These are phyloP conservation scores for Cebidichthys violaceus DNA, from an alignment of 2,113 vertebrate genomes.

Conservation along the genomic window DNA sequence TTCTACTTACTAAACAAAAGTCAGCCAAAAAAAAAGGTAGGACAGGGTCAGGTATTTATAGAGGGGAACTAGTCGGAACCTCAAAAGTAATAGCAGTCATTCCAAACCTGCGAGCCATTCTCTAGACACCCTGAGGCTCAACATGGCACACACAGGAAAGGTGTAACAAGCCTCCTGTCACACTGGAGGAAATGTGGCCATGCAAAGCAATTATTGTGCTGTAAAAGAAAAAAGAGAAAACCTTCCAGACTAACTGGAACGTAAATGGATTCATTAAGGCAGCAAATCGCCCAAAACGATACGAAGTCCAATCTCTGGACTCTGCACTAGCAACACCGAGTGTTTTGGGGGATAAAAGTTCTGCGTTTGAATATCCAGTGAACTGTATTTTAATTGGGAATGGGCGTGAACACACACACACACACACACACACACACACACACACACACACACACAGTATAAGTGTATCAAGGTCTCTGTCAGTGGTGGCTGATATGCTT, in stretches of 20 bases:
- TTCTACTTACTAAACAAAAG: slow-evolving; percentile 15
- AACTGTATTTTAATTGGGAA: slow-evolving; percentile 20
- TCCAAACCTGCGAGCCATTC: slow-evolving; percentile 7
- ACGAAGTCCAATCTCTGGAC: slow-evolving; percentile 30
- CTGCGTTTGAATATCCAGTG: background rate
- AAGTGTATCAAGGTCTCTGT: background rate
- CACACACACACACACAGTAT: background rate
- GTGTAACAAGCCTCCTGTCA: slow-evolving; percentile 6
- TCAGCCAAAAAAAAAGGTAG: slow-evolving; percentile 20
- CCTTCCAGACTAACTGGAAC: slow-evolving; percentile 3
- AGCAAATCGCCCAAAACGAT: slow-evolving; percentile 55
- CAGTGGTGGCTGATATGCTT: background rate
- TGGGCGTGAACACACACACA: slow-evolving; percentile 34
- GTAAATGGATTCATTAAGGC: slow-evolving; percentile 49
- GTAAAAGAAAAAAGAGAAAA: background rate
- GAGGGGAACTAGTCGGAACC: slow-evolving; percentile 28
- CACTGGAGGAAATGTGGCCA: background rate
- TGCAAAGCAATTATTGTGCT: background rate
- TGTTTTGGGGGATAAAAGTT: slow-evolving; percentile 14
- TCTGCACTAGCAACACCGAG: slow-evolving; percentile 10
- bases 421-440: slow-evolving; percentile 8
- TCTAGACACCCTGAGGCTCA: background rate
- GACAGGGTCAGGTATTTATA: slow-evolving; percentile 36
- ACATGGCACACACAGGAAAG: slow-evolving; percentile 3
- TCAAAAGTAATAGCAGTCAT: slow-evolving; percentile 24